A percentile compares a stretch with the other conserved stretches of the same genome.
Evolutionary conservation across 2,113 vertebrate species (phyloP).

Genomic region (Hemiprocne comata): DNA sequence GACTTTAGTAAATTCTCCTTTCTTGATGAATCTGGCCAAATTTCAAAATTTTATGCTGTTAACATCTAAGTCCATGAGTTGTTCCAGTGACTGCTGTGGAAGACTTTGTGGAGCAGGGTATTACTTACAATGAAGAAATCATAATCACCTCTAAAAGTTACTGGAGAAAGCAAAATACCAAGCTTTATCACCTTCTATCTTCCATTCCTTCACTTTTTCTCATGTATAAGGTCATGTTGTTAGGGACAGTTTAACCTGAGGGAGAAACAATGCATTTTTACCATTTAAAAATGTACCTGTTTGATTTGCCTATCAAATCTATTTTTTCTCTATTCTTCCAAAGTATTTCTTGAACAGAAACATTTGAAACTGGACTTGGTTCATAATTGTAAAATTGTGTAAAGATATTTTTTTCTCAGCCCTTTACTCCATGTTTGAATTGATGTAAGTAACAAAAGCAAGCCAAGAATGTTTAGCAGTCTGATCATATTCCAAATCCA

Average conservation of each 20-base stretch:
- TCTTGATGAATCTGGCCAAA: neutral
- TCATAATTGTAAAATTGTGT: neutral
- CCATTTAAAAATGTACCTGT: neutral
- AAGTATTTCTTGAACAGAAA: neutral
- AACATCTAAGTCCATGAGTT: neutral
- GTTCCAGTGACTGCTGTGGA: neutral
- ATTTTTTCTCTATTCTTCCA: neutral
- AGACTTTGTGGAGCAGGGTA: neutral
- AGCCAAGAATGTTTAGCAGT: neutral
- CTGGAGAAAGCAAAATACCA: neutral
- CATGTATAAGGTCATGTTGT: neutral
- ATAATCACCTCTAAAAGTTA: neutral
- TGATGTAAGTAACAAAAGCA: neutral
- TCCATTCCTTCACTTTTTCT: neutral
- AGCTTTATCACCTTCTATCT: neutral
- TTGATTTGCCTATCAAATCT: neutral
- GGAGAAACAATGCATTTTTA: neutral
- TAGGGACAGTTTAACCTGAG: neutral
- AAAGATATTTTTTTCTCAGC: neutral
- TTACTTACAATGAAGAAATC: neutral
- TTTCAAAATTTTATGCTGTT: neutral
- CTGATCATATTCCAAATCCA: neutral
- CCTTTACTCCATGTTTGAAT: neutral
- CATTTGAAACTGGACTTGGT: neutral
- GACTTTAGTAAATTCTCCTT: neutral